Conservation (phyloP, 2,797 vertebrate species). For the Fringilla coelebs region DNA sequence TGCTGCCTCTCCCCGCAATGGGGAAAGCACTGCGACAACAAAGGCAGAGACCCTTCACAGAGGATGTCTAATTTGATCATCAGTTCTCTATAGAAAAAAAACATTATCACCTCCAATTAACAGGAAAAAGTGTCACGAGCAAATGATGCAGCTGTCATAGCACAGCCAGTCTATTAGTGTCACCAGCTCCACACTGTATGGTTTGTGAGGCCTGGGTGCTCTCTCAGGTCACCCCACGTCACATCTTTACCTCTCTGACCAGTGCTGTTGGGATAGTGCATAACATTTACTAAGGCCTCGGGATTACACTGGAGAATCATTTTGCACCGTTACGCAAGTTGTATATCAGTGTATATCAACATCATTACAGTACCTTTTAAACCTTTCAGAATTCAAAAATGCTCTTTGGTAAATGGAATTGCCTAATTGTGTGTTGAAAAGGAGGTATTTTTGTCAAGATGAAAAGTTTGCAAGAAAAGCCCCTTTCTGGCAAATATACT, state of each 20-base stretch:
- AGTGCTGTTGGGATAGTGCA: neutral
- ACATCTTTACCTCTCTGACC: neutral
- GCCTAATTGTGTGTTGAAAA: conserved; percentile 4
- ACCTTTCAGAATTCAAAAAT: neutral
- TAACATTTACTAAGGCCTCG: neutral
- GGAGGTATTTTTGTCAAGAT: conserved; percentile 3
- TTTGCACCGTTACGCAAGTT: neutral
- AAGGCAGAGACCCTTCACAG: neutral
- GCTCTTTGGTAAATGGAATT: conserved; percentile 26
- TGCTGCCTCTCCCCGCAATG: conserved; percentile 5
- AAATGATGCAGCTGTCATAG: neutral
- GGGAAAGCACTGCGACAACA: neutral
- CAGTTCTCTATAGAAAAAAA: neutral
- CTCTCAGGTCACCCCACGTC: neutral
- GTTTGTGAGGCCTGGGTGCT: neutral
- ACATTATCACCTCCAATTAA: conserved; percentile 6
- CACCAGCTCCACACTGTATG: neutral
- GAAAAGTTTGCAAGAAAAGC: neutral
- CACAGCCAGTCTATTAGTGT: neutral
- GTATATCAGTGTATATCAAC: neutral
- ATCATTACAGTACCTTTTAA: neutral
- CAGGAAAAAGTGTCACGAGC: neutral
- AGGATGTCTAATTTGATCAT: neutral
- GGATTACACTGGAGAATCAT: neutral
- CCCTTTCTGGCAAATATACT: neutral